These are phyloP conservation scores for Chanos chanos DNA, from an alignment of 2,797 vertebrate genomes.

Conservation along the genomic window DNA sequence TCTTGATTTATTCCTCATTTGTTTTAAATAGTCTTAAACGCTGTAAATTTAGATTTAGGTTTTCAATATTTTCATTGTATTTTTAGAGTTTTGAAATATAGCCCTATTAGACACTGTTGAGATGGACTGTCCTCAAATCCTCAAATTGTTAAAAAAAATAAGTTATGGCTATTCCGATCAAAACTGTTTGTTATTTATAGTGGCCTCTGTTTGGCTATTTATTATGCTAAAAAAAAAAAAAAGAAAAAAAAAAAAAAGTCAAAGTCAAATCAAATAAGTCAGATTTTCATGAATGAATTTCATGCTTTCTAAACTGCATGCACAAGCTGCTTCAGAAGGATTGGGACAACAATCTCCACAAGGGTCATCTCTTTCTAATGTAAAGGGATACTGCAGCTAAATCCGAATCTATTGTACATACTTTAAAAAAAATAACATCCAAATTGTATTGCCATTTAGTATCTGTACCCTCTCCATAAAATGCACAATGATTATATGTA, in stretches of 20 bases:
- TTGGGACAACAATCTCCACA: slow-evolving; percentile 83
- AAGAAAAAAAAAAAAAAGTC: slow-evolving; percentile 9
- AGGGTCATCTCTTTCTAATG: slow-evolving; percentile 80
- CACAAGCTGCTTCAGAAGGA: slow-evolving; percentile 72
- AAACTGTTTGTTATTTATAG: slow-evolving; percentile 57
- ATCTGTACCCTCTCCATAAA: slow-evolving; percentile 94
- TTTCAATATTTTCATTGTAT: slow-evolving; percentile 76
- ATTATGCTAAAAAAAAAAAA: slow-evolving; percentile 49
- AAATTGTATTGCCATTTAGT: slow-evolving; percentile 84
- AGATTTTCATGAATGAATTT: slow-evolving; percentile 64
- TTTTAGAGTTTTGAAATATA: slow-evolving; percentile 98
- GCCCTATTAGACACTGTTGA: slow-evolving; percentile 93
- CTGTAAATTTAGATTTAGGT: slow-evolving; percentile 83
- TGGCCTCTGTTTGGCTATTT: slow-evolving; percentile 55
- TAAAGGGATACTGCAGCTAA: slow-evolving; percentile 99
- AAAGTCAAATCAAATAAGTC: slow-evolving; percentile 26
- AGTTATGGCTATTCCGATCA: slow-evolving; percentile 58
- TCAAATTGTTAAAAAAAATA: slow-evolving; percentile 70
- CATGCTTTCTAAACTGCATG: slow-evolving; percentile 76
- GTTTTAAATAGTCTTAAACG: slow-evolving; percentile 91
- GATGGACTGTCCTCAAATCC: slow-evolving; percentile 86
- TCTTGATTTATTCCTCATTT: slow-evolving; percentile 68
- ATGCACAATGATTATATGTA: slow-evolving; percentile 96
- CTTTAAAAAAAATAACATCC: slow-evolving; percentile 74
- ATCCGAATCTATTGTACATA: slow-evolving; percentile 88